Evolutionary conservation across 2,888 invertebrate species (phyloP).

Genomic region (Priocnemis perturbator): DNA sequence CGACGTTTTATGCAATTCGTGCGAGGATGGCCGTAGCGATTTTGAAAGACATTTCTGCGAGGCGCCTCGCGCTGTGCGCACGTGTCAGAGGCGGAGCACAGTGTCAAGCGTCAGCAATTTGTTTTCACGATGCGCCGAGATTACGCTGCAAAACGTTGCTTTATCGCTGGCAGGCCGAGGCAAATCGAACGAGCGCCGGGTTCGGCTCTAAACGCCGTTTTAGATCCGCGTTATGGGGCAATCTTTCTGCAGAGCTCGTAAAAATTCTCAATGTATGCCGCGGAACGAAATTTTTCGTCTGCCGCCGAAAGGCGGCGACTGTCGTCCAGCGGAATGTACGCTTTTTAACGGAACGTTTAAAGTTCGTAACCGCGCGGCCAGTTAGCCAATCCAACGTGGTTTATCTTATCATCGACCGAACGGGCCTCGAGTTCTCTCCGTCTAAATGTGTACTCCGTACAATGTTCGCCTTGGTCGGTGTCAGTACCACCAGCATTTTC

Average conservation of each 20-base stretch:
- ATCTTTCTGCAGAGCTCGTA: not conserved
- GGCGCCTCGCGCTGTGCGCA: too few relatives aligned
- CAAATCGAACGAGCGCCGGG: not conserved
- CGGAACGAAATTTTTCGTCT: conserved; percentile 16
- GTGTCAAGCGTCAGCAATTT: conserved; percentile 43
- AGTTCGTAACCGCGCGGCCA: not conserved
- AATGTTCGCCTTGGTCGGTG: too few relatives aligned
- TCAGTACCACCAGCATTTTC: too few relatives aligned
- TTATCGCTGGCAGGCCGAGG: conserved; percentile 38
- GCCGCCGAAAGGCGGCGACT: conserved; percentile 2
- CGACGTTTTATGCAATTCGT: too few relatives aligned
- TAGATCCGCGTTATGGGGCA: not conserved
- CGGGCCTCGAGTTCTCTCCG: conserved; percentile 23
- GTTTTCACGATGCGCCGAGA: conserved; percentile 40
- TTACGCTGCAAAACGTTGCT: conserved; percentile 42
- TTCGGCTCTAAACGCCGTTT: not conserved
- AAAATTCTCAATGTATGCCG: not conserved
- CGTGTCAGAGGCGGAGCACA: conserved; percentile 24
- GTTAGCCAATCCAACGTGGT: conserved; percentile 16
- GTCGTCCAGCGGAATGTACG: too few relatives aligned
- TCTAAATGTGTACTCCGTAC: conserved; percentile 25
- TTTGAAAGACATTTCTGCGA: too few relatives aligned
- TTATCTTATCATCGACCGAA: conserved; percentile 47
- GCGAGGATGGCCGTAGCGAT: too few relatives aligned
- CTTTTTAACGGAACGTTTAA: not conserved